phyloP scores from a whole-genome alignment of 2,888 invertebrate genomes.

The Chymomyza caudatula region DNA sequence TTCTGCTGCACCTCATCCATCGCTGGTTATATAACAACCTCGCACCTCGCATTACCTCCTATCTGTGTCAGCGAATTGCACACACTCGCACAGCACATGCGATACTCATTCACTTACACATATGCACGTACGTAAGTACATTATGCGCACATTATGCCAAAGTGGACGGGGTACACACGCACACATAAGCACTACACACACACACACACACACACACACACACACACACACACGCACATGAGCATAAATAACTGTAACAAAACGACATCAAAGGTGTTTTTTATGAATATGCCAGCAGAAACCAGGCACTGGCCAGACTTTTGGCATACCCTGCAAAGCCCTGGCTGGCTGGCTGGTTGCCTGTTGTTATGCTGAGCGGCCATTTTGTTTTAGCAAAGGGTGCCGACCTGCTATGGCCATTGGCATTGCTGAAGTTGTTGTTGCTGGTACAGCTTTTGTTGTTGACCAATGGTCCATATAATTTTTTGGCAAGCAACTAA shows the following conservation, averaged over 20 bases:
- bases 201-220: background rate
- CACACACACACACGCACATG: background rate
- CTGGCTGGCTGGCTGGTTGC: background rate
- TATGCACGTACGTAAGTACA: background rate
- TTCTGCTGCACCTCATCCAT: background rate
- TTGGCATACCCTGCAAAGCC: background rate
- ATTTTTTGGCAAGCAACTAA: constrained; percentile 68
- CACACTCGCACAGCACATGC: constrained; percentile 29
- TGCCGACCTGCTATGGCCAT: constrained; percentile 12
- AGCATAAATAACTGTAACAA: constrained; percentile 30
- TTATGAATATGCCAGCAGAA: constrained; percentile 53
- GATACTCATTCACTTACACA: background rate
- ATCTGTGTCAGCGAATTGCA: constrained; percentile 52
- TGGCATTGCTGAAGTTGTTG: constrained; percentile 10
- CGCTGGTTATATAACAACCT: constrained; percentile 62
- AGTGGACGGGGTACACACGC: constrained; percentile 13
- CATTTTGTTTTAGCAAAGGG: constrained; percentile 37
- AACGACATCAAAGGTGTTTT: constrained; percentile 67
- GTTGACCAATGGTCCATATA: constrained; percentile 70
- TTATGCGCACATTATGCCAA: constrained; percentile 10
- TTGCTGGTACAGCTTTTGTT: constrained; percentile 30
- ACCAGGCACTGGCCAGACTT: background rate
- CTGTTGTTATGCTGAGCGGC: background rate
- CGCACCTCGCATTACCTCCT: constrained; percentile 62
- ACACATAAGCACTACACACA: too few species aligned